These are phyloP conservation scores for Entomyzon cyanotis DNA, from an alignment of 2,113 vertebrate genomes.

Conservation along the genomic window DNA sequence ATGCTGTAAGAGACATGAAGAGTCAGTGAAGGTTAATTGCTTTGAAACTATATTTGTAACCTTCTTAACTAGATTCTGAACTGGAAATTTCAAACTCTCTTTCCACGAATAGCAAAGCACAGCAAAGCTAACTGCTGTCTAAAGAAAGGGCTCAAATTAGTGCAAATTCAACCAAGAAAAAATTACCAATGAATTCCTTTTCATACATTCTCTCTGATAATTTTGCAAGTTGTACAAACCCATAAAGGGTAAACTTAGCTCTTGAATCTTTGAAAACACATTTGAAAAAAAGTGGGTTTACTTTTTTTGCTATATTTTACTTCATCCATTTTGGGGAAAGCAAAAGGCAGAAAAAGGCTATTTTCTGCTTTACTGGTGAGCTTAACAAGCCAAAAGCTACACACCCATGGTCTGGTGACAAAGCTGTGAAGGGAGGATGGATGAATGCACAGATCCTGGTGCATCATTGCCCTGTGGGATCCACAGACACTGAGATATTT, in stretches of 20 bases:
- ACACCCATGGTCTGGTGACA: neutral
- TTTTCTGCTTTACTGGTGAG: neutral
- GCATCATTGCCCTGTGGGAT: neutral
- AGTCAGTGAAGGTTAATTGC: slow-evolving; percentile 39
- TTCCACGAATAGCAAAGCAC: neutral
- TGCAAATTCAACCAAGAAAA: slow-evolving; percentile 38
- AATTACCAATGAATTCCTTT: slow-evolving; percentile 6
- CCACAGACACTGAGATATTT: neutral
- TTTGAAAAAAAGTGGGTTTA: neutral
- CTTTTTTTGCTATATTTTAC: neutral
- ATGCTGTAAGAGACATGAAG: neutral
- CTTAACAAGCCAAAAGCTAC: neutral
- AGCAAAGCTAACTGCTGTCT: slow-evolving; percentile 27
- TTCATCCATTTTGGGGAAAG: neutral
- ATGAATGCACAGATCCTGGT: fast-evolving
- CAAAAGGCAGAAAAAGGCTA: neutral
- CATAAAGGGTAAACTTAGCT: neutral
- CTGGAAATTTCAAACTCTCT: slow-evolving; percentile 21
- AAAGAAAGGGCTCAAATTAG: slow-evolving; percentile 42
- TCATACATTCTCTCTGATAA: slow-evolving; percentile 5
- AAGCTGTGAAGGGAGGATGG: neutral
- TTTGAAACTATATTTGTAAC: slow-evolving; percentile 46
- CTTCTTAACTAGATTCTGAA: slow-evolving; percentile 58
- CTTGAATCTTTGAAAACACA: neutral
- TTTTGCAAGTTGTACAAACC: neutral